Evolutionary conservation across 2,888 invertebrate genomes (phyloP).

Genomic region (Himalopsyche anomala): DNA sequence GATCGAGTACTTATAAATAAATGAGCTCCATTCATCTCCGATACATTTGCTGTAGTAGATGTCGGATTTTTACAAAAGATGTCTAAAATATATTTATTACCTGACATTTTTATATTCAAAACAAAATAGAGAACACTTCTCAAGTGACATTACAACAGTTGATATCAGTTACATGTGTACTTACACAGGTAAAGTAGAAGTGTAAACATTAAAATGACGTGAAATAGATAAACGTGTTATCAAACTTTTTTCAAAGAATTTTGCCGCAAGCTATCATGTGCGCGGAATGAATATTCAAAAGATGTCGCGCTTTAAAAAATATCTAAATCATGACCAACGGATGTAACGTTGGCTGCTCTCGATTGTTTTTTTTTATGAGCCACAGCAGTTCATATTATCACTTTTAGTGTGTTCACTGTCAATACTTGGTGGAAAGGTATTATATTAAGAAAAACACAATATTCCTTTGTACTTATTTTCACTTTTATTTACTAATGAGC

Average conservation of each 20-base stretch:
- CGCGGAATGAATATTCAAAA: background rate
- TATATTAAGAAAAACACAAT: too few relatives aligned
- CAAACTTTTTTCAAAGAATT: slow-evolving; percentile 10
- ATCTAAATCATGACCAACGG: too few relatives aligned
- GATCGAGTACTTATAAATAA: too few relatives aligned
- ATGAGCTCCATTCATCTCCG: too few relatives aligned
- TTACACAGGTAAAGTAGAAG: slow-evolving; percentile 13
- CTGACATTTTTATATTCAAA: slow-evolving; percentile 12
- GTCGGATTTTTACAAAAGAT: slow-evolving; percentile 2
- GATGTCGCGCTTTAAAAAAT: too few relatives aligned
- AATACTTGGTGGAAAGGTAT: too few relatives aligned
- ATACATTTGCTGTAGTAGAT: background rate
- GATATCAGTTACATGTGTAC: slow-evolving; percentile 8
- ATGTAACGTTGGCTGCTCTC: too few relatives aligned
- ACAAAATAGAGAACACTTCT: background rate
- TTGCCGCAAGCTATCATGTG: background rate
- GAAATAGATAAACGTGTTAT: background rate
- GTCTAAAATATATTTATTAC: background rate
- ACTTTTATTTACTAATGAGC: too few relatives aligned
- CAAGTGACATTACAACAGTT: slow-evolving; percentile 10
- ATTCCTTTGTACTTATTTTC: too few relatives aligned
- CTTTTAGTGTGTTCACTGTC: too few relatives aligned
- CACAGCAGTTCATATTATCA: too few relatives aligned
- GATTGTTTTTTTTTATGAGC: too few relatives aligned
- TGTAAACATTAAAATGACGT: background rate